phyloP scores from a whole-genome alignment of 1,140 invertebrate genomes.

The Nephotettix cincticeps region DNA sequence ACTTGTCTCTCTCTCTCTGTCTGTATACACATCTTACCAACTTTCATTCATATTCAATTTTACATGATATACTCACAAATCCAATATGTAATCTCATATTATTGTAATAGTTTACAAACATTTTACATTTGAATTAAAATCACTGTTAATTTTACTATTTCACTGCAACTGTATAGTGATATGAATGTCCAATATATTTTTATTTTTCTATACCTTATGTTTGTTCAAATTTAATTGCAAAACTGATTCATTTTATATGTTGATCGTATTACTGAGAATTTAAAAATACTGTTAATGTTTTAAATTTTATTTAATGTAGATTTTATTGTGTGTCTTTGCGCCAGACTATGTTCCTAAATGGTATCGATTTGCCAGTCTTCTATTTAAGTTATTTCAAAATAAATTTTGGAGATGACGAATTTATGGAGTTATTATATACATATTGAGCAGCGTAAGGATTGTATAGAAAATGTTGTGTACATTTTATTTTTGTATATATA shows the following conservation, averaged over 20 bases:
- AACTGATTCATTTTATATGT: neutral
- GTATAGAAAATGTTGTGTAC: slow-evolving; percentile 5
- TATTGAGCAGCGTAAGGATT: neutral
- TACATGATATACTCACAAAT: too few species aligned
- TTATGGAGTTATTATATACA: neutral
- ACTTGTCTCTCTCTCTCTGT: too few species aligned
- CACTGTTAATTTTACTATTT: too few species aligned
- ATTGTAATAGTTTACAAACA: too few species aligned
- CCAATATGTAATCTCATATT: too few species aligned
- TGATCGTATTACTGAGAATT: neutral
- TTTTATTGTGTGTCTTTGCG: neutral
- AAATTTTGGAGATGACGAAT: slow-evolving; percentile 14
- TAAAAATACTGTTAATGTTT: neutral
- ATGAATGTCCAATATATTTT: neutral
- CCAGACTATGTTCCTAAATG: slow-evolving; percentile 2
- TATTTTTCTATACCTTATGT: neutral
- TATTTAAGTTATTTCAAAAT: slow-evolving; percentile 2
- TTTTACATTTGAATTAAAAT: too few species aligned
- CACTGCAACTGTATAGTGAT: too few species aligned
- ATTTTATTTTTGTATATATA: slow-evolving; percentile 21
- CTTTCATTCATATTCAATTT: too few species aligned
- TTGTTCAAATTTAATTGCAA: neutral
- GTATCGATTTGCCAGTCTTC: neutral
- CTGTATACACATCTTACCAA: too few species aligned
- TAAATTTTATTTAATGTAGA: neutral